phyloP scores from a whole-genome alignment of 2,888 invertebrate genomes.

The Lasioglossum malachurum region DNA sequence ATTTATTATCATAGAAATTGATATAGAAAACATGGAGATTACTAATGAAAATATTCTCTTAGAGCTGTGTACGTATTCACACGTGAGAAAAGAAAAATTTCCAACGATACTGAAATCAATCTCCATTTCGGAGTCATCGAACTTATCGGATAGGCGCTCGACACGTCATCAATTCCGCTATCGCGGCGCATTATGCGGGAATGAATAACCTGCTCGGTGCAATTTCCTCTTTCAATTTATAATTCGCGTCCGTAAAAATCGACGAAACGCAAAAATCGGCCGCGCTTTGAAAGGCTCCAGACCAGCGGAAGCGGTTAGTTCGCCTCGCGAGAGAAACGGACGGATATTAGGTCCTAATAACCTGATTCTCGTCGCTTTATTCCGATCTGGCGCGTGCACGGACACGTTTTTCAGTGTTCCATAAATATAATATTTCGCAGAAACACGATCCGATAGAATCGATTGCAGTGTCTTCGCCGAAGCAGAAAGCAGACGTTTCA shows the following conservation, averaged over 20 bases:
- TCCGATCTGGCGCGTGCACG: conserved; percentile 46
- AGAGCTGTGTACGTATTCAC: too few relatives aligned
- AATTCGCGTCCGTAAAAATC: conserved; percentile 7
- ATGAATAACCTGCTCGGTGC: neutral
- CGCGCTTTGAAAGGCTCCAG: conserved; percentile 4
- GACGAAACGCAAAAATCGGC: neutral
- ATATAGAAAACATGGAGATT: neutral
- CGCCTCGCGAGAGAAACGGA: conserved; percentile 48
- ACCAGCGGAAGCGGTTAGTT: conserved; percentile 27
- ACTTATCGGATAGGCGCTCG: neutral
- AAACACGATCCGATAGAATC: neutral
- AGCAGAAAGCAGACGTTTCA: conserved; percentile 38
- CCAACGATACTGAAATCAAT: neutral
- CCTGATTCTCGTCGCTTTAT: conserved; percentile 67
- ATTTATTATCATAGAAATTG: neutral
- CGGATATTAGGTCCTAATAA: conserved; percentile 69
- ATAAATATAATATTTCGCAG: neutral
- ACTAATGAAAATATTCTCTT: too few relatives aligned
- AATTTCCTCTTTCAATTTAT: conserved; percentile 26
- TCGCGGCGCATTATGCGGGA: neutral
- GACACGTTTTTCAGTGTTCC: conserved; percentile 47
- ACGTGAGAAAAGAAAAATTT: too few relatives aligned
- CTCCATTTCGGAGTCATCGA: neutral
- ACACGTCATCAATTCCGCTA: conserved; percentile 8
- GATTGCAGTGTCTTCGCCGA: conserved; percentile 8